A percentile compares a stretch with the other conserved stretches of the same genome.
These are phyloP conservation scores for Acleris sparsana DNA, from an alignment of 2,888 invertebrate species.

Conservation along the genomic window DNA sequence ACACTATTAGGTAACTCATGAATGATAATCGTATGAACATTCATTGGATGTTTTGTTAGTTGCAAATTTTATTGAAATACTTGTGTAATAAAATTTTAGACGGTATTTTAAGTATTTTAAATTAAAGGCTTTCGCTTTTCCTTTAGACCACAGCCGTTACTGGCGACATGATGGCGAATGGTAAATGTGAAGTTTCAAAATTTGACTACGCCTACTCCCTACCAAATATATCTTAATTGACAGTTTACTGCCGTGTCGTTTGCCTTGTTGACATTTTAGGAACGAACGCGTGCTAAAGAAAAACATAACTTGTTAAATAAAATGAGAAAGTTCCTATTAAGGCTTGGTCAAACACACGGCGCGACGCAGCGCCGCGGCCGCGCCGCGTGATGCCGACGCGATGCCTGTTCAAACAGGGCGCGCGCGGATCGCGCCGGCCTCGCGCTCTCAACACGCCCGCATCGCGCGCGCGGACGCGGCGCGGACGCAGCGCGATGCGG, in stretches of 20 bases:
- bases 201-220: slow-evolving; percentile 44
- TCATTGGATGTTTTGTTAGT: slow-evolving; percentile 12
- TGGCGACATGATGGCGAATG: slow-evolving; percentile 20
- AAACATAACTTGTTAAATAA: background rate
- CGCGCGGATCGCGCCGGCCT: no score
- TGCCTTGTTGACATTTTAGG: slow-evolving; percentile 10
- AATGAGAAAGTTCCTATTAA: no score
- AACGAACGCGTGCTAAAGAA: slow-evolving; percentile 14
- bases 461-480: no score
- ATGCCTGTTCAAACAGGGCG: no score
- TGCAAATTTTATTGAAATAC: no score
- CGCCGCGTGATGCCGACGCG: no score
- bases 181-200: slow-evolving; percentile 49
- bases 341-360: no score
- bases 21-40: slow-evolving; percentile 21
- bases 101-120: no score
- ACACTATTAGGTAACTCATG: slow-evolving; percentile 21
- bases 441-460: no score
- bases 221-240: slow-evolving; percentile 27
- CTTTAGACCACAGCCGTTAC: slow-evolving; percentile 10
- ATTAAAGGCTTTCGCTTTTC: slow-evolving; percentile 18
- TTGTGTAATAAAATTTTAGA: no score
- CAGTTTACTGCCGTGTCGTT: slow-evolving; percentile 22
- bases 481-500: no score
- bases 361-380: no score